Percentiles rank a stretch among this genome's conserved stretches.
phyloP scores from a whole-genome alignment of 2,888 invertebrate species.

The Tuta absoluta region DNA sequence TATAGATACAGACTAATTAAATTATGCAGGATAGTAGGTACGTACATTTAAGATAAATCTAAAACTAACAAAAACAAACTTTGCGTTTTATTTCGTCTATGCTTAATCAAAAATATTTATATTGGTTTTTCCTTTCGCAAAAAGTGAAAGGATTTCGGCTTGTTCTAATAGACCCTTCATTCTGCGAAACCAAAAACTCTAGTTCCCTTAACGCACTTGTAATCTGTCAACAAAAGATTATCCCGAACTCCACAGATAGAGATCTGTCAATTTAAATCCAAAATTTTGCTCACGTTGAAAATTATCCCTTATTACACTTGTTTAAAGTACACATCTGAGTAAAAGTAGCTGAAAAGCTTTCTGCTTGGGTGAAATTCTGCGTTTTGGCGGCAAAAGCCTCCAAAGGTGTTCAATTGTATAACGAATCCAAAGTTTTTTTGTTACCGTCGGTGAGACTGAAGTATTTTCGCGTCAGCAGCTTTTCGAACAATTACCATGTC shows the following conservation, averaged over 20 bases:
- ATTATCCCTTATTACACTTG: conserved; percentile 21
- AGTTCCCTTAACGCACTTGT: conserved; percentile 56
- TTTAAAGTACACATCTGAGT: conserved; percentile 25
- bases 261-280: conserved; percentile 30
- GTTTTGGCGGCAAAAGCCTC: conserved; percentile 55
- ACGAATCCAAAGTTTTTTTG: conserved; percentile 46
- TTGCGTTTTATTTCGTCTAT: too few species aligned
- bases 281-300: background rate
- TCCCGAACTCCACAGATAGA: conserved; percentile 54
- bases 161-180: conserved; percentile 44
- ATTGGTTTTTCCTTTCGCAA: background rate
- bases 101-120: background rate
- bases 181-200: conserved; percentile 50
- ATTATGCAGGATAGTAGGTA: too few species aligned
- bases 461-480: conserved; percentile 63
- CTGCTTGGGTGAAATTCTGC: conserved; percentile 51
- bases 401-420: conserved; percentile 77
- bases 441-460: conserved; percentile 49
- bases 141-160: conserved; percentile 43
- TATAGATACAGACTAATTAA: too few species aligned
- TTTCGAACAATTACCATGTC: conserved; percentile 34
- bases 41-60: too few species aligned
- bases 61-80: too few species aligned
- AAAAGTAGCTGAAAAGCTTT: conserved; percentile 47
- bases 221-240: conserved; percentile 78